Conservation (phyloP, 64 coral and sea anemone genomes). For the Cladopsammia gracilis region DNA sequence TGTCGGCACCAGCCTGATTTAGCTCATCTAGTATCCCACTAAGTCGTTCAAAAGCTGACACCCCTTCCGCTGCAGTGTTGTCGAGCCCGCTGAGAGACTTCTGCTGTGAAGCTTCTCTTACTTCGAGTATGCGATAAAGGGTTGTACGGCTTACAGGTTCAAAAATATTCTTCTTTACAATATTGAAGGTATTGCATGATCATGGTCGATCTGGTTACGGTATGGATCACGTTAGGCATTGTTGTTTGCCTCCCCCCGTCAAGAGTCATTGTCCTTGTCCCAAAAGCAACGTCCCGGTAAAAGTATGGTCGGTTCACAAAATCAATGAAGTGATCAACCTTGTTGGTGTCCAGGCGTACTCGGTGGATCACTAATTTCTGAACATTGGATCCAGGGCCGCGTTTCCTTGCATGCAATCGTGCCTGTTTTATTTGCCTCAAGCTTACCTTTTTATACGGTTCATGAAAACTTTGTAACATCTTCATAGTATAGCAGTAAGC, state of each 20-base stretch:
- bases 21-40: neutral
- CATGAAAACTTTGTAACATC: slow-evolving; percentile 7
- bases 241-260: neutral
- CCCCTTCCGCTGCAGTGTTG: slow-evolving; percentile 2
- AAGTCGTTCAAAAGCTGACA: neutral
- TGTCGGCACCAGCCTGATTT: neutral
- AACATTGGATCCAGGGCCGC: neutral
- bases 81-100: slow-evolving; percentile 33
- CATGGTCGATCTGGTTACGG: slow-evolving; percentile 13
- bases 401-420: slow-evolving; percentile 8
- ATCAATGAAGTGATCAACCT: neutral
- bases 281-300: slow-evolving; percentile 34
- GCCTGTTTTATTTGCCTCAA: slow-evolving; percentile 27
- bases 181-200: slow-evolving; percentile 4
- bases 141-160: neutral
- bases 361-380: slow-evolving; percentile 6
- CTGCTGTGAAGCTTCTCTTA: slow-evolving; percentile 31
- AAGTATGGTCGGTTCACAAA: slow-evolving; percentile 17
- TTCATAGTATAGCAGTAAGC: slow-evolving; percentile 1
- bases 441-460: slow-evolving; percentile 23
- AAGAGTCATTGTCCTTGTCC: neutral
- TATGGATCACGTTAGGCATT: slow-evolving; percentile 28
- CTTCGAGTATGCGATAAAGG: slow-evolving; percentile 24
- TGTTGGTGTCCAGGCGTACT: neutral
- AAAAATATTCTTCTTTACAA: slow-evolving; percentile 11